Evolutionary conservation across 1,140 invertebrate genomes (phyloP).

Genomic region (Achroia grisella): DNA sequence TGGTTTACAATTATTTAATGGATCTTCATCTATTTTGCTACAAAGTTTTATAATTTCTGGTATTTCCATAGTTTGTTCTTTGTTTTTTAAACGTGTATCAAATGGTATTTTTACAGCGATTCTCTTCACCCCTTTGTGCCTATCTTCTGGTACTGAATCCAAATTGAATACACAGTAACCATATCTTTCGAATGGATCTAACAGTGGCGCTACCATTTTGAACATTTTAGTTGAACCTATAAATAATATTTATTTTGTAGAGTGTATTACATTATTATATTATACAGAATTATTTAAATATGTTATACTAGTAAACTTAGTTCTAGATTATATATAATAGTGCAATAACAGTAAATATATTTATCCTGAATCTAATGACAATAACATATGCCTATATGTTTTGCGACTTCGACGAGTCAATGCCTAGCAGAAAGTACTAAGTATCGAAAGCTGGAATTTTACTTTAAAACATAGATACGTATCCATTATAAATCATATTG

Average conservation of each 20-base stretch:
- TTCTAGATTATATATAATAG: too few species aligned
- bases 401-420: too few species aligned
- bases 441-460: too few species aligned
- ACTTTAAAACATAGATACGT: too few species aligned
- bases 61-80: conserved; percentile 9
- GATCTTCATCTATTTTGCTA: conserved; percentile 60
- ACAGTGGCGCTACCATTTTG: conserved; percentile 36
- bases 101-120: conserved; percentile 41
- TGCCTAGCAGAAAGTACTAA: too few species aligned
- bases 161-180: conserved; percentile 42
- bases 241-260: conserved; percentile 3
- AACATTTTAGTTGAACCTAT: conserved; percentile 35
- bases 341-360: too few species aligned
- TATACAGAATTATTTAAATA: too few species aligned
- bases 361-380: too few species aligned
- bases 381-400: too few species aligned
- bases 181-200: conserved; percentile 34
- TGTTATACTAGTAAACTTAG: too few species aligned
- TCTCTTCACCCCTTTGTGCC: conserved; percentile 23
- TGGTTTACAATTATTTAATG: conserved; percentile 68
- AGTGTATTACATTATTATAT: too few species aligned
- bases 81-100: conserved; percentile 32
- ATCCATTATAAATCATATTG: too few species aligned
- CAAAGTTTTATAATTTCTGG: conserved; percentile 43
- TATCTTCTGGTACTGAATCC: conserved; percentile 27